Conservation (phyloP, 2,888 invertebrate species). For the Andrena bucephala region DNA sequence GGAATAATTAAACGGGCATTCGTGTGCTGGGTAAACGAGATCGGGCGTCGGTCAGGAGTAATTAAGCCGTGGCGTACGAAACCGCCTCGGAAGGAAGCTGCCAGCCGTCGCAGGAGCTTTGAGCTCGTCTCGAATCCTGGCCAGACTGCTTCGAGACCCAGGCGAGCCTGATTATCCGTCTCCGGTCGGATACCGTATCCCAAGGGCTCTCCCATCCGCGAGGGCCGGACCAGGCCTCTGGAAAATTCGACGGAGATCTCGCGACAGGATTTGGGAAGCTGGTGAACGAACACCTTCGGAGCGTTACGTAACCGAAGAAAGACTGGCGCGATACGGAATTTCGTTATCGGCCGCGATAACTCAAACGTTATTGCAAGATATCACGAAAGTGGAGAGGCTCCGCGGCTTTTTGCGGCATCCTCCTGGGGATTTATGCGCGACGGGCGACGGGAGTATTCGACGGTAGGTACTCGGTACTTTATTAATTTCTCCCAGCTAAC, state of each 20-base stretch:
- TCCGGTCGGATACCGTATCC: not conserved
- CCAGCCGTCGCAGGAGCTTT: not conserved
- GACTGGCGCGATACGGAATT: conserved; percentile 43
- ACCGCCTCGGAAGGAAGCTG: not conserved
- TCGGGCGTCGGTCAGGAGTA: conserved; percentile 17
- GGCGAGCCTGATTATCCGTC: not conserved
- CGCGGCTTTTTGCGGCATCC: conserved; percentile 6
- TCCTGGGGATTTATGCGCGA: conserved; percentile 9
- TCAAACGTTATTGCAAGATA: conserved; percentile 43
- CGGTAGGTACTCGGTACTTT: conserved; percentile 17
- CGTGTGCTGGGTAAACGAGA: not conserved
- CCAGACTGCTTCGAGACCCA: no score
- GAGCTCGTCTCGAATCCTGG: not conserved
- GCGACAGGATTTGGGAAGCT: not conserved
- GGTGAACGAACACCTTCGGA: not conserved
- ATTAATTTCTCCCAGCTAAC: conserved; percentile 23
- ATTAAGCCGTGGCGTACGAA: conserved; percentile 18
- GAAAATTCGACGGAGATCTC: not conserved
- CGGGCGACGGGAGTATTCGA: not conserved
- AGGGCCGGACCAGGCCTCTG: not conserved
- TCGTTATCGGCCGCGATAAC: conserved; percentile 43
- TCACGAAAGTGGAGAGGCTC: conserved; percentile 44
- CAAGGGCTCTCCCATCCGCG: not conserved
- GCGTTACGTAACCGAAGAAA: conserved; percentile 28
- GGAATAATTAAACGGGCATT: not conserved